Evolutionary conservation across 2,113 vertebrate genomes (phyloP).

Genomic region (Recurvirostra avosetta): DNA sequence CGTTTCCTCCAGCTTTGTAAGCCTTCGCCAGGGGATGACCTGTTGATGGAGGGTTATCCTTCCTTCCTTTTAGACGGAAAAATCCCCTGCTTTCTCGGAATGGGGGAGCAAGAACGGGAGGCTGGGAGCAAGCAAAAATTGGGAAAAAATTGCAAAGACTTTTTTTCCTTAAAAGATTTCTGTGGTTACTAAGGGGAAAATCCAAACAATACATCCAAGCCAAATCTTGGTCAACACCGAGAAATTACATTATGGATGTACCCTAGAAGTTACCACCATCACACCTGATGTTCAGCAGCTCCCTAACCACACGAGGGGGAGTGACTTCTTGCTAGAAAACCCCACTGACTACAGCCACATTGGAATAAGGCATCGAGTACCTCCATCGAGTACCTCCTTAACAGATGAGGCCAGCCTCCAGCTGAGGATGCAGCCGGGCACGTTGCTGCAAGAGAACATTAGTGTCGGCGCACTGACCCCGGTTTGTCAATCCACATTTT

Average conservation of each 20-base stretch:
- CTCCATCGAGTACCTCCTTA: not conserved
- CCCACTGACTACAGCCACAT: rapidly evolving
- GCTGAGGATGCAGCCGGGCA: not conserved
- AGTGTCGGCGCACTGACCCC: rapidly evolving
- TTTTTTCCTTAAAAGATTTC: not conserved
- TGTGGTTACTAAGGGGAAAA: not conserved
- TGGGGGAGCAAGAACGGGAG: not conserved
- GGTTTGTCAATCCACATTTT: not conserved
- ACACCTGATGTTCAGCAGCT: not conserved
- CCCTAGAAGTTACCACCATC: not conserved
- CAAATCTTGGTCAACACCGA: not conserved
- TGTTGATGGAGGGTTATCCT: not conserved
- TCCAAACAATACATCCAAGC: not conserved
- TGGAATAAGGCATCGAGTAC: rapidly evolving
- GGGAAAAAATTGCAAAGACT: not conserved
- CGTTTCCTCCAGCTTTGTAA: not conserved
- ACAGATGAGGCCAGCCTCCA: rapidly evolving
- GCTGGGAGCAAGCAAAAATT: not conserved
- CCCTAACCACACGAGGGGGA: rapidly evolving
- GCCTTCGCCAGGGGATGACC: rapidly evolving
- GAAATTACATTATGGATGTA: not conserved
- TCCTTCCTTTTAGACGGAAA: not conserved
- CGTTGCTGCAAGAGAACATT: not conserved
- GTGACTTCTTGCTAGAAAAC: not conserved
- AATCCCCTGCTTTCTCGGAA: not conserved